Conservation (phyloP, 2,113 vertebrate genomes). For the Labrus mixtus region DNA sequence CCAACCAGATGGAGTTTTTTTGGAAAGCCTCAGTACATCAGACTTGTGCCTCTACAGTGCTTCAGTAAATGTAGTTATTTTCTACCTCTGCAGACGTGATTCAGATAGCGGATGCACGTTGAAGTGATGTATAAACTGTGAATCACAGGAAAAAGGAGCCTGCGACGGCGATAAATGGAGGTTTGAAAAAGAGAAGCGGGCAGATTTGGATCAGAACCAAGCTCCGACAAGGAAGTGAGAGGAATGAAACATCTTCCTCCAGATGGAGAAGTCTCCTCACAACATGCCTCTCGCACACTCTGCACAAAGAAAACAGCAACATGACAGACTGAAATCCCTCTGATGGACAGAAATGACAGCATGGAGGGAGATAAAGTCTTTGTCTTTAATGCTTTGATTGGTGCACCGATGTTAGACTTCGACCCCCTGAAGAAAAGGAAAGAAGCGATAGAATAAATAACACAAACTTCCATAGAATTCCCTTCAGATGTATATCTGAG, state of each 20-base stretch:
- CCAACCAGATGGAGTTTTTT: not conserved
- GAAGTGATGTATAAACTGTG: not conserved
- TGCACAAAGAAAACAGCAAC: not conserved
- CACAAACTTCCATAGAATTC: not conserved
- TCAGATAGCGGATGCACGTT: not conserved
- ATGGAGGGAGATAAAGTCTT: not conserved
- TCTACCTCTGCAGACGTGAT: not conserved
- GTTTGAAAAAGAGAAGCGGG: conserved; percentile 4
- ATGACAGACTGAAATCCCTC: not conserved
- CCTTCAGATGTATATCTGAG: not conserved
- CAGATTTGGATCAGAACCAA: conserved; percentile 23
- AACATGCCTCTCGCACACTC: not conserved
- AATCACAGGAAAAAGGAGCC: not conserved
- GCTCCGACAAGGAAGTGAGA: conserved; percentile 7
- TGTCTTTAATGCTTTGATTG: conserved; percentile 31
- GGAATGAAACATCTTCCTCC: not conserved
- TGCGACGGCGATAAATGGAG: conserved; percentile 1
- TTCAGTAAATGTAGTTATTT: not conserved
- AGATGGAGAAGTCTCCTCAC: not conserved
- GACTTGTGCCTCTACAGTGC: not conserved
- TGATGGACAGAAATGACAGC: conserved; percentile 28
- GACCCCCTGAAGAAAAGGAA: conserved; percentile 36
- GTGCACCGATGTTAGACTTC: not conserved
- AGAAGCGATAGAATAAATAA: not conserved
- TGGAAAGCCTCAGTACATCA: not conserved